phyloP scores from a whole-genome alignment of 2,888 invertebrate genomes.

The Macrophya annulata region DNA sequence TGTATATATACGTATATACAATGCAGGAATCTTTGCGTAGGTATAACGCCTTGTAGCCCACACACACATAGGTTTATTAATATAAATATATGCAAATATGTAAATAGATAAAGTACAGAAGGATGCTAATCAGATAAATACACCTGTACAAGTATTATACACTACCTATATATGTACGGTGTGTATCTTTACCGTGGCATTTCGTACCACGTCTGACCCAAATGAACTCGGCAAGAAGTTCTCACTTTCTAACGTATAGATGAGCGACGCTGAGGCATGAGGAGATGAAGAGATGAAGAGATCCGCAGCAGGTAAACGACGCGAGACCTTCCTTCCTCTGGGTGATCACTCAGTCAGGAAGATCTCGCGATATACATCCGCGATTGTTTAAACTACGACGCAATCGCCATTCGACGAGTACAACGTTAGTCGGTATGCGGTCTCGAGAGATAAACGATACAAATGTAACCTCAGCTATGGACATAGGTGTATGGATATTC shows the following conservation, averaged over 20 bases:
- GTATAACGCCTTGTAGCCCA: constrained; percentile 12
- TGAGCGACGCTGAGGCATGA: not conserved
- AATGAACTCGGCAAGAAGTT: constrained; percentile 45
- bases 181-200: constrained; percentile 35
- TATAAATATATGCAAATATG: not conserved
- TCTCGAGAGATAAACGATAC: not conserved
- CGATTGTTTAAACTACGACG: constrained; percentile 24
- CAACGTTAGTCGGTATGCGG: not conserved
- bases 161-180: not conserved
- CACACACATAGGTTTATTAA: not conserved
- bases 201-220: constrained; percentile 49
- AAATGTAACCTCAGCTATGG: not conserved
- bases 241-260: constrained; percentile 51
- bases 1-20: no score
- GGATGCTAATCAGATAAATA: constrained; percentile 36
- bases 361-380: constrained; percentile 39
- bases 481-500: not conserved
- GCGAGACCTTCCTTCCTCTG: constrained; percentile 47
- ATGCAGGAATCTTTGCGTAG: not conserved
- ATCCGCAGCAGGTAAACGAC: constrained; percentile 28
- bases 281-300: not conserved
- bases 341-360: constrained; percentile 53
- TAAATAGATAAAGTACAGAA: not conserved
- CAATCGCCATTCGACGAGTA: not conserved
- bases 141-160: not conserved